Evolutionary conservation across 2,113 vertebrate genomes (phyloP).

Genomic region (Cervus canadensis): DNA sequence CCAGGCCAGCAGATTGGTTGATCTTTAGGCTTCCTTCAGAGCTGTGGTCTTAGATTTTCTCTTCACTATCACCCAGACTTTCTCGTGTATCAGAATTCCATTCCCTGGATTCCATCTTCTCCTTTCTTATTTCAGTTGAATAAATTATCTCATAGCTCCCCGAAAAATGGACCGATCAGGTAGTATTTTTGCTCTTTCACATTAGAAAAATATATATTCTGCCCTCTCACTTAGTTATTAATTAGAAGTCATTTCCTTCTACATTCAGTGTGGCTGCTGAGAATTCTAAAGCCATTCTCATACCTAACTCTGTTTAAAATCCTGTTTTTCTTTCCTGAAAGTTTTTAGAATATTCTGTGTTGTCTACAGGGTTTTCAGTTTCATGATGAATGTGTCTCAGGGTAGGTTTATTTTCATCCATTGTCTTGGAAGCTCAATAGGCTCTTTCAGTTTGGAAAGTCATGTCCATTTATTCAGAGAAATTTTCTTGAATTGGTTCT

Average conservation of each 20-base stretch:
- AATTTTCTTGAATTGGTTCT: constrained; percentile 42
- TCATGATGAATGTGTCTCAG: background rate
- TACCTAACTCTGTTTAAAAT: background rate
- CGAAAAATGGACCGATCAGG: background rate
- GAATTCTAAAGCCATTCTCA: background rate
- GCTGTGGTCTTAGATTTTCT: background rate
- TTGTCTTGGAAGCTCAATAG: background rate
- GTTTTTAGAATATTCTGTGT: background rate
- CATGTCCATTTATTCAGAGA: background rate
- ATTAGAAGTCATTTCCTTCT: background rate
- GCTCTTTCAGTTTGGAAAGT: background rate
- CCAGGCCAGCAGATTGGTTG: background rate
- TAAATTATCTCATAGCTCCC: background rate
- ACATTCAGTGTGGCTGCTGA: background rate
- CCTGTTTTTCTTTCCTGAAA: background rate
- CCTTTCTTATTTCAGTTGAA: background rate
- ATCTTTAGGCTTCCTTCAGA: background rate
- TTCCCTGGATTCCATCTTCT: background rate
- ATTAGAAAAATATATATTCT: background rate
- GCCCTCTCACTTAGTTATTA: background rate
- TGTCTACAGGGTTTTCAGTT: background rate
- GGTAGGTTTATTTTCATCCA: background rate
- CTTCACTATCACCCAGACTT: background rate
- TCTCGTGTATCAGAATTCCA: background rate
- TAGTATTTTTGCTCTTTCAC: background rate